These are phyloP conservation scores for Lepisosteus osseus DNA, from an alignment of 2,113 vertebrate genomes.

Conservation along the genomic window DNA sequence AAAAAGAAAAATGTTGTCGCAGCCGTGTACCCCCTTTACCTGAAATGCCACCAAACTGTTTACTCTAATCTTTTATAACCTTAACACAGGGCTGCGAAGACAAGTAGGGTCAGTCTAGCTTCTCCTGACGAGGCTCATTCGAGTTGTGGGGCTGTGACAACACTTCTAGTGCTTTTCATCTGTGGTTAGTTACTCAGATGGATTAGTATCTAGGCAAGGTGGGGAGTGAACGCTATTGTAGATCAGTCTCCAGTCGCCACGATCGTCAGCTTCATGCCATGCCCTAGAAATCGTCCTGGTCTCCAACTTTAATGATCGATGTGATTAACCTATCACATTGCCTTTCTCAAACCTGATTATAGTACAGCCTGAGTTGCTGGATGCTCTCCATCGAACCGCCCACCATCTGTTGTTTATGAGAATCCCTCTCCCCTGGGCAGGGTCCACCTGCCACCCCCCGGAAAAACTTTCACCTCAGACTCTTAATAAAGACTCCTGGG, in stretches of 20 bases:
- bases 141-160: no score
- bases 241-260: constrained; percentile 47
- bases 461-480: constrained; percentile 35
- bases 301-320: constrained; percentile 46
- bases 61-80: constrained; percentile 51
- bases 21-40: not conserved
- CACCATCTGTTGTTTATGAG: constrained; percentile 43
- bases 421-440: constrained; percentile 34
- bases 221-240: constrained; percentile 37
- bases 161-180: constrained; percentile 23
- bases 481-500: constrained; percentile 36
- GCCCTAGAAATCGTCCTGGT: constrained; percentile 39
- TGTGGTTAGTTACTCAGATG: constrained; percentile 51
- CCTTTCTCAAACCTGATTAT: constrained; percentile 36
- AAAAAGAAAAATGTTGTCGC: no score
- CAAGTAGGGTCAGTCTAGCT: no score
- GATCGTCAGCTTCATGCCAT: constrained; percentile 43
- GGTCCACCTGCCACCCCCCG: constrained; percentile 45
- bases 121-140: no score
- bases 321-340: constrained; percentile 54
- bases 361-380: constrained; percentile 17
- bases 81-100: no score
- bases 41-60: constrained; percentile 21
- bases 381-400: constrained; percentile 34
- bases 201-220: constrained; percentile 50